Evolutionary conservation across 2,888 invertebrate species (phyloP), one percentile per base, ranked within the genome.

Genomic region (Lacanobia oleracea): DNA sequence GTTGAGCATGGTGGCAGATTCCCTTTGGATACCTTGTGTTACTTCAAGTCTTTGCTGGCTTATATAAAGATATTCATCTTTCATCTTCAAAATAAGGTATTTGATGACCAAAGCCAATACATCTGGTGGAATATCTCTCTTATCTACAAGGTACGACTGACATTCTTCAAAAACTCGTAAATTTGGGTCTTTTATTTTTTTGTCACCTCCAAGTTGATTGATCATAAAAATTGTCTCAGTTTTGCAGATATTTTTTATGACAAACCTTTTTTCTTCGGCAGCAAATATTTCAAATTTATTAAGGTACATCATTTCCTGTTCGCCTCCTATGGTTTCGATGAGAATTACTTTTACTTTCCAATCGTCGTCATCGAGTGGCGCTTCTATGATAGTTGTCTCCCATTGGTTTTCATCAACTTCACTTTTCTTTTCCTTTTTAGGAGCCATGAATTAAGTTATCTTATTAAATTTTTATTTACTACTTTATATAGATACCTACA

Each of bases 151-250:
- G 79, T 86, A 95, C 2, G 88, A 79, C 76, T 94, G 93, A 21
- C 92, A 95, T 88, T 94, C 95, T 88, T 95, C 95, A 79, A 96
- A 96, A 51, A 96, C 93, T 67, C 93, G 85, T 33, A 93, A 86
- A 85, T 87, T 93, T 18, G 93, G 93, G 83, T 95, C 94, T 88
- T 93, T 95, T 0, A 92, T 86, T 82, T 94, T 95, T 82, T 94
- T 95, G 64, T 95, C 95, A 16, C 90, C 92, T 8, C 95, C 95
- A 9, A 95, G 89, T 86, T 95, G 95, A 82, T 95, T 95, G 6
- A 95, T 89, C 96, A 96, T 96, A 77, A 95, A 95, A 67, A 93
- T 93, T 5, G 95, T 95, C 89, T 96, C 95, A 1, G 94, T 93
- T 89, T 93, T 95, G 75, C 93, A 93, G 64, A 96, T 95, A 84